Base-by-base conservation (phyloP, 2,888 invertebrate genomes). In the Ctenicera cuprea region DNA sequence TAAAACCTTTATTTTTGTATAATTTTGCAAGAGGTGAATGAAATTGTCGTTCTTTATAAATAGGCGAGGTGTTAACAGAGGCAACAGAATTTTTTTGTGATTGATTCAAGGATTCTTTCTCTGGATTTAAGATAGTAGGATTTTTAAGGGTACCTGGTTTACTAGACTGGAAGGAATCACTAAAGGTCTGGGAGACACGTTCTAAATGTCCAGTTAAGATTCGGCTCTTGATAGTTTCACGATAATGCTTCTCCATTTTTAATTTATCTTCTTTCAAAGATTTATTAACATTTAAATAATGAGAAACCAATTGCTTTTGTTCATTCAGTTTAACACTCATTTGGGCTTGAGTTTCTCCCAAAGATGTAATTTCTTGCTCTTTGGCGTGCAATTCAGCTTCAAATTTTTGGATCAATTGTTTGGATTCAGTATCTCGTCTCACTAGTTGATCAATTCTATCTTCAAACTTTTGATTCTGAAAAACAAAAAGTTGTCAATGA, bases 221-320 rank as follows among this genome's bases (percentile, higher is more conserved):
- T 11, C 14, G 4, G 16, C 20, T 38, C 7, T 14, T 37, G 8
- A 67, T 12, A 57, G 20, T n/a, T 1, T 69, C 61, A 16, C 48
- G 50, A 4, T 50, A 62, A 11, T 38, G 16, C 8, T 69, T 26
- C 33, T 69, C 69, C 33, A 69, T 4, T 20, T 50, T 37, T n/a
- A 22, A 14, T 1, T 61, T 69, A 26, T 69, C 69, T 5, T 18
- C 45, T 59, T 69, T 69, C 33, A 69, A 50, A 22, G 30, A 18
- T 20, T 83, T 80, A 68, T 79, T 80, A 72, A 81, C 78, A 41
- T 80, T 78, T 9, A 62, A 72, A 22, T 80, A 76, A 71, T 83
- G 79, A 71, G 78, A 76, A 9, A 82, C 71, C 18, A 79, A 48
- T 18, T 80, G 78, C 26, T 77, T 77, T 63, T 82, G 80, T 54